Base-by-base conservation (phyloP, 2,797 vertebrate species). In the Serranus cabrilla region DNA sequence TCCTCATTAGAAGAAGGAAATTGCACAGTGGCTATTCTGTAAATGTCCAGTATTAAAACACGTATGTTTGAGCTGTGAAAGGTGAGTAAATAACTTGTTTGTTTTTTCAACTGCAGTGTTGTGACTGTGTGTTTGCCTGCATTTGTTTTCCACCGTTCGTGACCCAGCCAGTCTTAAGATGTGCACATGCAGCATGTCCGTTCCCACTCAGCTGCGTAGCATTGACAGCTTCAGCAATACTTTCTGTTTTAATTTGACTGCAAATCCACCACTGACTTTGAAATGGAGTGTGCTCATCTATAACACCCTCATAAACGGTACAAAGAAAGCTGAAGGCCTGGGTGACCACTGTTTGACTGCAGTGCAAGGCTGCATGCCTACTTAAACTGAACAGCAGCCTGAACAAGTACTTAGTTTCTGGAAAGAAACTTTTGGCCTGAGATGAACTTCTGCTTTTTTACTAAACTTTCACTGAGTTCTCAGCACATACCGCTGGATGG, bases 241-340 rank as follows among this genome's bases (percentile, higher is more conserved):
- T 85, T 84, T 81, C 85, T 88, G 81, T 90, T 92, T 90, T 90
- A 80, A 87, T 91, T 90, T 85, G 77, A 81, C 80, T 93, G 81
- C 74, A 87, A 90, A 87, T 87, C 84, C 78, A 74, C 62, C 74
- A 43, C 61, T 88, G 89, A 70, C 86, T 91, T 90, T 84, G 85
- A 87, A 91, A 90, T 85, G 84, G 71, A 63, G 82, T 74, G 81
- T 89, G 87, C 81, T 88, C 76, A 79, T 86, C 87, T 88, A 80
- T 79, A 87, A 82, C 84, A 66, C 74, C 50, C 66, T 81, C 83
- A 78, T 88, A 71, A 91, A 69, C 16, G 20, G 55, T 69, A 88
- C 80, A 86, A 88, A 86, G 81, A 78, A 68, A 65, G 57, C 80
- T 79, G 63, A 64, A 74, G 86, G 80, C 81, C 89, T 79, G 86